Evolutionary conservation across 2,888 invertebrate genomes (phyloP).

Genomic region (Plemyria rubiginata): DNA sequence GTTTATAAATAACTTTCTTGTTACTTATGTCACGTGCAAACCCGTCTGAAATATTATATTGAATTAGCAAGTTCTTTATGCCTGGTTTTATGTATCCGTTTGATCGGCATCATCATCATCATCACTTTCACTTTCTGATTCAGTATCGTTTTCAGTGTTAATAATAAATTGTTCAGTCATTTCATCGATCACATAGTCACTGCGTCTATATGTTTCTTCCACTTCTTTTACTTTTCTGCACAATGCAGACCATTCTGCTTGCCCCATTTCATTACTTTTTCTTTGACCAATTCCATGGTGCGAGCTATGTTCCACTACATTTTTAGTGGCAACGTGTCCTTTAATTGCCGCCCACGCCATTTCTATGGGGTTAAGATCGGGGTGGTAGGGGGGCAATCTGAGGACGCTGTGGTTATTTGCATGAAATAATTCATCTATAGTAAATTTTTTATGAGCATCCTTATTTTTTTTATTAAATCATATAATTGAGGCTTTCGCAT

Average conservation of each 20-base stretch:
- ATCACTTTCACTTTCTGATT: background rate
- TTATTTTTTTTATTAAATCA: slow-evolving; percentile 2
- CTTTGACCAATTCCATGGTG: background rate
- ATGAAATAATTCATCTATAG: background rate
- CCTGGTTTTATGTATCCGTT: too few relatives aligned
- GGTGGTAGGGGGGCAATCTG: background rate
- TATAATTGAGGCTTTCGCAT: background rate
- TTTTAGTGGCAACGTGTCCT: background rate
- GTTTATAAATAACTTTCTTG: too few relatives aligned
- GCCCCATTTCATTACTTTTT: slow-evolving; percentile 4
- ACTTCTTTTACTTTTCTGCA: background rate
- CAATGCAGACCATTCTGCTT: background rate
- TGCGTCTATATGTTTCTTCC: background rate
- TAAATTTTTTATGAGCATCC: background rate
- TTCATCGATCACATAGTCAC: background rate
- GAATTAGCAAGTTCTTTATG: too few relatives aligned
- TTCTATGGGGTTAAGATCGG: slow-evolving; percentile 1
- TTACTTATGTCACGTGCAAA: too few relatives aligned
- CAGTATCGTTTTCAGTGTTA: background rate
- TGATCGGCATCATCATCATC: too few relatives aligned
- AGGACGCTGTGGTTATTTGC: background rate
- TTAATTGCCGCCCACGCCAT: slow-evolving; percentile 2
- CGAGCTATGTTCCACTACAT: background rate
- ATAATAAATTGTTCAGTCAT: slow-evolving; percentile 2
- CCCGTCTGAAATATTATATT: too few relatives aligned